phyloP scores from a whole-genome alignment of 2,113 vertebrate species.

The Rhinogobius similis region DNA sequence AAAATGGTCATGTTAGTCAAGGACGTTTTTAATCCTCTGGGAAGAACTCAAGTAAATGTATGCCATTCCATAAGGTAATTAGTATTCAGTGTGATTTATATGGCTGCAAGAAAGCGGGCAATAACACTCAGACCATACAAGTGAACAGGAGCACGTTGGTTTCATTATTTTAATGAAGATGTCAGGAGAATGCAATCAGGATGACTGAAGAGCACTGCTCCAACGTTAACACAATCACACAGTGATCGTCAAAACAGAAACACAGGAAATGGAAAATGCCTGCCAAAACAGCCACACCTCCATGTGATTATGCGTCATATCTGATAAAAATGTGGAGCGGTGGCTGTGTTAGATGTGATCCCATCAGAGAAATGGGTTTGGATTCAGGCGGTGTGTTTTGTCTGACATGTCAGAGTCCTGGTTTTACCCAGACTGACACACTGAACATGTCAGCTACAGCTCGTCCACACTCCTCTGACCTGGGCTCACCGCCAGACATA shows the following conservation, averaged over 20 bases:
- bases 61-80: slow-evolving; percentile 37
- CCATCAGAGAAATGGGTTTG: slow-evolving; percentile 17
- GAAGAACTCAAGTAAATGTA: slow-evolving; percentile 52
- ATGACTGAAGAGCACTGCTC: slow-evolving; percentile 22
- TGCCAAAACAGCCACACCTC: background rate
- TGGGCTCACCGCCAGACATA: too few species aligned
- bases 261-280: background rate
- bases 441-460: too few species aligned
- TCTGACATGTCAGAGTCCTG: slow-evolving; percentile 38
- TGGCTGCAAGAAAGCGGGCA: slow-evolving; percentile 3
- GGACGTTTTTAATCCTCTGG: slow-evolving; percentile 13
- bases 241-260: slow-evolving; percentile 5
- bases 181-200: slow-evolving; percentile 19
- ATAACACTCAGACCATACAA: slow-evolving; percentile 7
- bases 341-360: slow-evolving; percentile 4
- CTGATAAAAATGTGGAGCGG: background rate
- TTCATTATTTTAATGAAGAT: slow-evolving; percentile 38
- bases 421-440: slow-evolving; percentile 9
- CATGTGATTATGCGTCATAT: slow-evolving; percentile 10
- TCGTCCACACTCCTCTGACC: too few species aligned
- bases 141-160: background rate
- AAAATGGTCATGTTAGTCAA: slow-evolving; percentile 48
- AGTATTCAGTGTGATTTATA: slow-evolving; percentile 38
- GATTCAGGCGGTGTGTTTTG: slow-evolving; percentile 35
- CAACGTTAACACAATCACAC: slow-evolving; percentile 9